Evolutionary conservation across 2,888 invertebrate species (phyloP).

Genomic region (Drosophila paramelanica): DNA sequence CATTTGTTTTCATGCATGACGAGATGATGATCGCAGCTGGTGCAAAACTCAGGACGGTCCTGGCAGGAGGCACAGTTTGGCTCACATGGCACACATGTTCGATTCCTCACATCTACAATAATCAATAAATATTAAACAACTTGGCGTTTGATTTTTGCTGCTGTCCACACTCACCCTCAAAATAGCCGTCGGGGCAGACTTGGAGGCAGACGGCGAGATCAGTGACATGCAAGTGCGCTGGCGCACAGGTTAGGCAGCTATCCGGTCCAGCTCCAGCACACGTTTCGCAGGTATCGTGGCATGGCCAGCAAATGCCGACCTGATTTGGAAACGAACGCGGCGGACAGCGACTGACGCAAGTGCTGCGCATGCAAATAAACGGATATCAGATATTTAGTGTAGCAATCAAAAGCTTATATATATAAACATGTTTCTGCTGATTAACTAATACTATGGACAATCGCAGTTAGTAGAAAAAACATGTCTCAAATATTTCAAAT

Average conservation of each 20-base stretch:
- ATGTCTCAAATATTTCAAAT: no score
- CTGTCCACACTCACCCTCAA: conserved; percentile 88
- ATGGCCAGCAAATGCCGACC: conserved; percentile 93
- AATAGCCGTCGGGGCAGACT: conserved; percentile 95
- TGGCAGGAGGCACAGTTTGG: conserved; percentile 94
- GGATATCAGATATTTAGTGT: no score
- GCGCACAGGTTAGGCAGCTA: conserved; percentile 93
- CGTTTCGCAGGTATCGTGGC: conserved; percentile 95
- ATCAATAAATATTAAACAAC: background rate
- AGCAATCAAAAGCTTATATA: no score
- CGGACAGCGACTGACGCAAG: conserved; percentile 93
- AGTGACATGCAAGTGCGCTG: conserved; percentile 92
- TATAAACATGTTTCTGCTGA: no score
- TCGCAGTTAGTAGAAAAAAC: no score
- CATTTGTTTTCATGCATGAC: conserved; percentile 93
- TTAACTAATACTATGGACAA: no score
- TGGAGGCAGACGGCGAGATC: conserved; percentile 95
- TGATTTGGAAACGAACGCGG: conserved; percentile 93
- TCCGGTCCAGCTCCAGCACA: conserved; percentile 95
- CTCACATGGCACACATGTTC: conserved; percentile 93
- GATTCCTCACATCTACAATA: conserved; percentile 88
- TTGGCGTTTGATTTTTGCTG: background rate
- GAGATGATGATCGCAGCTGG: conserved; percentile 94
- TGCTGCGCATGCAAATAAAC: conserved; percentile 85
- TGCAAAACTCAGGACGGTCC: conserved; percentile 92